These are phyloP conservation scores for Zosterops pallidus DNA, from an alignment of 2,113 vertebrate species.

Conservation along the genomic window DNA sequence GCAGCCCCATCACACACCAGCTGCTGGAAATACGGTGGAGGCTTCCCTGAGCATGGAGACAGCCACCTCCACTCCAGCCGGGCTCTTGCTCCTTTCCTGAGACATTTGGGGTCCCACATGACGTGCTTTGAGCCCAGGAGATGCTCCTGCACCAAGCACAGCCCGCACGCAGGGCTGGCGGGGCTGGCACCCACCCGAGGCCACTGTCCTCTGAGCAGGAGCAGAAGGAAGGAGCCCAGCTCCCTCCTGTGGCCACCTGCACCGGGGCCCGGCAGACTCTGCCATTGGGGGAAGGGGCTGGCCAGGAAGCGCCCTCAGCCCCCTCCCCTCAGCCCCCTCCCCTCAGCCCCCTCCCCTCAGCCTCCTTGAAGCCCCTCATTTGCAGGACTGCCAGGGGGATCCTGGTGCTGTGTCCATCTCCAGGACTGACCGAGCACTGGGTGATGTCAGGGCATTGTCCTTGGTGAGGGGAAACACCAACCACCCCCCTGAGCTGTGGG, in stretches of 20 bases:
- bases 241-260: conserved; percentile 62
- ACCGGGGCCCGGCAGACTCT: not conserved
- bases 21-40: not conserved
- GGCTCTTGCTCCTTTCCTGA: not conserved
- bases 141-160: not conserved
- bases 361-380: not conserved
- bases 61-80: not conserved
- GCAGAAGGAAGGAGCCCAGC: conserved; percentile 37
- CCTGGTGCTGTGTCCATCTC: not conserved
- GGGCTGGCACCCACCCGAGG: not conserved
- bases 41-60: not conserved
- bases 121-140: accelerated
- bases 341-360: not conserved
- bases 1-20: not conserved
- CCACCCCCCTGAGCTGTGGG: not conserved
- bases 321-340: accelerated
- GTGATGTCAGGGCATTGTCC: not conserved
- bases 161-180: accelerated
- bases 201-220: not conserved
- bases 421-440: accelerated
- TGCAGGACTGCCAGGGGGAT: not conserved
- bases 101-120: not conserved
- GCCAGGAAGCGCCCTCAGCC: accelerated
- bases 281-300: not conserved
- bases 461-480: accelerated